Base-by-base conservation (phyloP, 1,140 invertebrate genomes). In the Anastrepha obliqua region DNA sequence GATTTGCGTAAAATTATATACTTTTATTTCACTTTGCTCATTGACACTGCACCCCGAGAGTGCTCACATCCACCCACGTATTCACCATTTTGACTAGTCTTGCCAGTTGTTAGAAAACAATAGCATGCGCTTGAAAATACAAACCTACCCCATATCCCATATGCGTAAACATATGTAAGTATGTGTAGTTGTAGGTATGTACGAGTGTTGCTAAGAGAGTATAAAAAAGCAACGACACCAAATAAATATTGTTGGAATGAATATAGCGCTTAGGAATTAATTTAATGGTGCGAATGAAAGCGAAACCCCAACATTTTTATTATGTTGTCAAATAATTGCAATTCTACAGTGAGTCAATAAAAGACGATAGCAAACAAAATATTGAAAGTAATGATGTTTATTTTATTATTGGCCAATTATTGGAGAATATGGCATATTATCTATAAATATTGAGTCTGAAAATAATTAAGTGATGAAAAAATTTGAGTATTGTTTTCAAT, bases 221-320 rank as follows among this genome's bases (percentile, higher is more conserved):
- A 81, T 51, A 81, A 51, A 81, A 20, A 81, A n/a, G 4, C 20
- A 55, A 55, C 47, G 11, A 74, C 29, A 74, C 42, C 42, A 81
- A 81, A 81, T 81, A 20, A 55, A 81, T 81, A 81, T 55, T 13
- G 9, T 20, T 42, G 1, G 20, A 81, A 51, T 81, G 47, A 81
- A 81, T 44, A 55, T 81, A 17, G 74, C 47, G 74, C 47, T 81
- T 81, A 81, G 74, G 74, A 55, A 81, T 81, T 81, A 81, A 81
- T 55, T 81, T 81, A 81, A 81, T 81, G 74, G n/a, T 17, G 9
- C 47, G 74, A 81, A 81, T 81, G 51, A 81, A 81, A 81, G 20
- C 47, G 74, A 74, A 74, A 74, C 6, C 67, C 42, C 67, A 74
- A 74, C 42, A 44, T 44, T 74, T 74, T 74, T 74, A 74, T 74